These are phyloP conservation scores for Oscheius sp. DNA, from an alignment of 2,888 invertebrate genomes.

Conservation along the genomic window DNA sequence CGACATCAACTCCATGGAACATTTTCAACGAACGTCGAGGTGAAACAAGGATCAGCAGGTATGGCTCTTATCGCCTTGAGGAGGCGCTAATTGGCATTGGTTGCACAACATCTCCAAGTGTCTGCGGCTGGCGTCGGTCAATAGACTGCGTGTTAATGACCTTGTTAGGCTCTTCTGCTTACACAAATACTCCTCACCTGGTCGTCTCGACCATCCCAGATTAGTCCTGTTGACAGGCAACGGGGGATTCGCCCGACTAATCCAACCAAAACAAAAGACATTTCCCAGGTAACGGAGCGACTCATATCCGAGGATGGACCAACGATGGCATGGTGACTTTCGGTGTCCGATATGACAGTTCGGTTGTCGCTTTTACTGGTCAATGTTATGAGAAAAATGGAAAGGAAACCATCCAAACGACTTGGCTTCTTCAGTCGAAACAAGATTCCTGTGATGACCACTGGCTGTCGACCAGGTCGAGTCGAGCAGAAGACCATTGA, in stretches of 20 bases:
- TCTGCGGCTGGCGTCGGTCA: conserved; percentile 20
- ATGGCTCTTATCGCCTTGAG: neutral
- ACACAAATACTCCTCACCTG: conserved; percentile 29
- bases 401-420: conserved; percentile 12
- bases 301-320: conserved; percentile 24
- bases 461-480: conserved; percentile 31
- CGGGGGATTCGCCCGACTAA: conserved; percentile 6
- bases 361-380: conserved; percentile 35
- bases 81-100: conserved; percentile 17
- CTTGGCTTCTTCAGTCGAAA: conserved; percentile 30
- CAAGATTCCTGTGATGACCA: conserved; percentile 20
- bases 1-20: conserved; percentile 20
- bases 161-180: conserved; percentile 19
- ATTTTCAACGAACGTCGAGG: conserved; percentile 19
- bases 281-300: conserved; percentile 21
- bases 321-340: conserved; percentile 27
- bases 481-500: no score
- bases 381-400: conserved; percentile 33
- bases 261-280: neutral
- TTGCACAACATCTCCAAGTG: conserved; percentile 27
- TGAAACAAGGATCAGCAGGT: conserved; percentile 29
- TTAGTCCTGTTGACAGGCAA: conserved; percentile 13
- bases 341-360: conserved; percentile 10
- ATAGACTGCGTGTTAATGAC: conserved; percentile 29
- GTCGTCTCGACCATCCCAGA: neutral